Evolutionary conservation across 2,888 invertebrate species (phyloP).

Genomic region (Acanthosoma haemorrhoidale): DNA sequence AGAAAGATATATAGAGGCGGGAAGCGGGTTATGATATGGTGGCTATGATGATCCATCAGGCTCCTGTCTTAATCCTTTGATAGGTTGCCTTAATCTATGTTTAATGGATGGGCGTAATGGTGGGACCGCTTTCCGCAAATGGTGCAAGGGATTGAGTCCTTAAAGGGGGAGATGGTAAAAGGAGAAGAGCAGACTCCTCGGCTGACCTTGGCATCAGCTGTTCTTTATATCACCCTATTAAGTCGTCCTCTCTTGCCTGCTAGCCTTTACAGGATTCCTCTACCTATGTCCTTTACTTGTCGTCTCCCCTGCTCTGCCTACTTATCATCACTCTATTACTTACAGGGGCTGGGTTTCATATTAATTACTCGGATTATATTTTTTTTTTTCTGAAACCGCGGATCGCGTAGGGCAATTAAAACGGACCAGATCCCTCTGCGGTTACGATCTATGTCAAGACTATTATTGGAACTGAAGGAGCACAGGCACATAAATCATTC

Average conservation of each 20-base stretch:
- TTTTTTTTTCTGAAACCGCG: too few relatives aligned
- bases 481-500: too few relatives aligned
- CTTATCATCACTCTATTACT: constrained; percentile 1
- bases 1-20: background rate
- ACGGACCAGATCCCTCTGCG: too few relatives aligned
- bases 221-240: constrained; percentile 26
- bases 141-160: constrained; percentile 11
- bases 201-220: constrained; percentile 25
- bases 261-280: background rate
- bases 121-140: background rate
- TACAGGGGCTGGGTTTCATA: too few relatives aligned
- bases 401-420: too few relatives aligned
- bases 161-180: constrained; percentile 8
- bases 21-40: background rate
- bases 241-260: constrained; percentile 13
- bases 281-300: background rate
- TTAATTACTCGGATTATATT: too few relatives aligned
- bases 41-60: background rate
- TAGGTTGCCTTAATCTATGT: background rate
- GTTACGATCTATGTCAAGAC: too few relatives aligned
- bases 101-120: constrained; percentile 8
- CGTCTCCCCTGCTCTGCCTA: background rate
- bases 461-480: too few relatives aligned
- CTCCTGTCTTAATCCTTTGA: background rate
- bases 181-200: background rate